Conservation (phyloP, 2,113 vertebrate genomes). For the Rhinichthys klamathensis region DNA sequence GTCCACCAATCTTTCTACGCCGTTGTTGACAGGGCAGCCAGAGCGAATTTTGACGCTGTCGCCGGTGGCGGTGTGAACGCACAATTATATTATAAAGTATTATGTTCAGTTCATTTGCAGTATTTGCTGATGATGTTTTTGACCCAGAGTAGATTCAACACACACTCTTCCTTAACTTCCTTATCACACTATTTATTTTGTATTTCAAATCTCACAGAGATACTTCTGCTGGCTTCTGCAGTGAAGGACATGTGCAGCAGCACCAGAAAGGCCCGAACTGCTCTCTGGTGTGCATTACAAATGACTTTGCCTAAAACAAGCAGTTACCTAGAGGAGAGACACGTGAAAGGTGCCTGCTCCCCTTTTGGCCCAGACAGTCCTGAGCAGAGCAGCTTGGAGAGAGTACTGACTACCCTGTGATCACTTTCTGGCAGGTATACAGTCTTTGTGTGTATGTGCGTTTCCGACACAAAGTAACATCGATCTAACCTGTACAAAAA, state of each 20-base stretch:
- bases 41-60: no score
- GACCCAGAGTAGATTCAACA: no score
- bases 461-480: constrained; percentile 19
- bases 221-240: constrained; percentile 64
- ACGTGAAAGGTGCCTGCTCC: neutral
- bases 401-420: constrained; percentile 36
- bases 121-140: no score
- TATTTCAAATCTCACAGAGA: constrained; percentile 60
- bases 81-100: no score
- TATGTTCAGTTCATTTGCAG: no score
- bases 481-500: neutral
- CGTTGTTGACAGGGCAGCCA: no score
- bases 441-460: neutral
- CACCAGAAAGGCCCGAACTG: constrained; percentile 72
- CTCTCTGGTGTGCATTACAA: constrained; percentile 76
- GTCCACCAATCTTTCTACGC: no score
- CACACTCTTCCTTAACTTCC: no score
- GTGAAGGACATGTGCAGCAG: constrained; percentile 69
- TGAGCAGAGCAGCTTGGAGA: constrained; percentile 46
- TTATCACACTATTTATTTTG: no score
- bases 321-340: constrained; percentile 47
- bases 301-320: constrained; percentile 65
- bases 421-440: neutral
- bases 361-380: constrained; percentile 5
- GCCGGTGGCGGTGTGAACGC: no score